Evolutionary conservation across 53 echinoderm and acorn worm genomes (phyloP).

Genomic region (Echinometra lucunter): DNA sequence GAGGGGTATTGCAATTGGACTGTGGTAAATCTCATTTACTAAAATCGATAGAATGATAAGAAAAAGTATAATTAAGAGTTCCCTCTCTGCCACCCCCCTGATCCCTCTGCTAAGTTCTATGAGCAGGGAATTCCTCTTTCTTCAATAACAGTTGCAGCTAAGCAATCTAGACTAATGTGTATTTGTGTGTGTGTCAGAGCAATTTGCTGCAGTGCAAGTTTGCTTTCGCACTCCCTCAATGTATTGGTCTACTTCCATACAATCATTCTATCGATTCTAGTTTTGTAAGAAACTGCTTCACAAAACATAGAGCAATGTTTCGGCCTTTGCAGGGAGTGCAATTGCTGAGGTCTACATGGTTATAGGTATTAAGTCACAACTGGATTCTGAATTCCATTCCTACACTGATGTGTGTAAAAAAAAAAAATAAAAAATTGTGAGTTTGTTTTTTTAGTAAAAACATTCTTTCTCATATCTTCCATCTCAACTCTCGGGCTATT

Average conservation of each 20-base stretch:
- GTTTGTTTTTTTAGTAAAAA: background rate
- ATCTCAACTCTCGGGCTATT: background rate
- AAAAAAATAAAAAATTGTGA: background rate
- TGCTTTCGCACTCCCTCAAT: background rate
- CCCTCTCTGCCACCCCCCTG: background rate
- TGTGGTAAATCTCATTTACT: background rate
- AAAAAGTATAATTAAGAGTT: background rate
- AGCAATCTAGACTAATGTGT: background rate
- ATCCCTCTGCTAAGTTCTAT: background rate
- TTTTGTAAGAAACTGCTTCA: constrained; percentile 61
- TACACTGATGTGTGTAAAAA: background rate
- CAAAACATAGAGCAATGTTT: constrained; percentile 55
- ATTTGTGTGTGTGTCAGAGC: background rate
- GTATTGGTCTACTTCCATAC: background rate
- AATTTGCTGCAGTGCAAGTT: background rate
- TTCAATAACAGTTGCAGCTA: background rate
- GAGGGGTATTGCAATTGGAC: background rate
- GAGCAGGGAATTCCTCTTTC: background rate
- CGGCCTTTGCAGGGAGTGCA: background rate
- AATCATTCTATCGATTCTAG: constrained; percentile 49
- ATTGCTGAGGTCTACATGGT: background rate
- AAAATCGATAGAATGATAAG: constrained; percentile 44
- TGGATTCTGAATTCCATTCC: background rate
- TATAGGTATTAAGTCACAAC: background rate
- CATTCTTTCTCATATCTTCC: background rate